Percentiles rank a stretch among this genome's conserved stretches.
These are phyloP conservation scores for Todiramphus chloris DNA, from an alignment of 2,113 vertebrate genomes.

Conservation along the genomic window DNA sequence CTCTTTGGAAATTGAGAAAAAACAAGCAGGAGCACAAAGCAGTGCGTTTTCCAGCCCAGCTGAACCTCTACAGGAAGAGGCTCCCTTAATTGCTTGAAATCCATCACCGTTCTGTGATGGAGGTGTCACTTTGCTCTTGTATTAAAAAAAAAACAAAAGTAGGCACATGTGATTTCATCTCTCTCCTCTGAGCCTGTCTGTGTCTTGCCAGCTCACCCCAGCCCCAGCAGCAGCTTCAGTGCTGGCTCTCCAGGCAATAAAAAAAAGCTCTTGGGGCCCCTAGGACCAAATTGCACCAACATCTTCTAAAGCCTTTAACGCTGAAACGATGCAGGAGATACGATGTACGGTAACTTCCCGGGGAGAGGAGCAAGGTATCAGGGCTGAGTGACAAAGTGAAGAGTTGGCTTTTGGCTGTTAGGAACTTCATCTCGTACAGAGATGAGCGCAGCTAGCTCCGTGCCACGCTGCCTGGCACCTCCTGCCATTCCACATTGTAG, in stretches of 20 bases:
- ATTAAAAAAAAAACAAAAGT: neutral
- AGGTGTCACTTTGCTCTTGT: neutral
- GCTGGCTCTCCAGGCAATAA: rapidly evolving
- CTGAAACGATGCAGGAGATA: neutral
- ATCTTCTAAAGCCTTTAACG: neutral
- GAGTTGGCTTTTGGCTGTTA: neutral
- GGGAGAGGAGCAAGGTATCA: rapidly evolving
- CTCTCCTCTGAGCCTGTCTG: neutral
- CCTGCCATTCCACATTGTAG: constrained; percentile 8
- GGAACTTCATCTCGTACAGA: neutral
- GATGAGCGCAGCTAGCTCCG: neutral
- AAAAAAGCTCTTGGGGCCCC: neutral
- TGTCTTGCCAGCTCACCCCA: neutral
- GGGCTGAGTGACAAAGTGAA: neutral
- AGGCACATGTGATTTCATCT: neutral
- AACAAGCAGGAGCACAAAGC: neutral
- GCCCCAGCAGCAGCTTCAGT: neutral
- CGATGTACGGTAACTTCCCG: rapidly evolving
- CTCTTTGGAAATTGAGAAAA: neutral
- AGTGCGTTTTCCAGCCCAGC: neutral
- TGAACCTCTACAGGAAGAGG: neutral
- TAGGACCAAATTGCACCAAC: neutral
- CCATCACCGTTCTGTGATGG: neutral
- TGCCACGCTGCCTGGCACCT: neutral
- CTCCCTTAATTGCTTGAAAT: constrained; percentile 27